Conservation (phyloP, 2,113 vertebrate species). For the Rhodinocichla rosea region DNA sequence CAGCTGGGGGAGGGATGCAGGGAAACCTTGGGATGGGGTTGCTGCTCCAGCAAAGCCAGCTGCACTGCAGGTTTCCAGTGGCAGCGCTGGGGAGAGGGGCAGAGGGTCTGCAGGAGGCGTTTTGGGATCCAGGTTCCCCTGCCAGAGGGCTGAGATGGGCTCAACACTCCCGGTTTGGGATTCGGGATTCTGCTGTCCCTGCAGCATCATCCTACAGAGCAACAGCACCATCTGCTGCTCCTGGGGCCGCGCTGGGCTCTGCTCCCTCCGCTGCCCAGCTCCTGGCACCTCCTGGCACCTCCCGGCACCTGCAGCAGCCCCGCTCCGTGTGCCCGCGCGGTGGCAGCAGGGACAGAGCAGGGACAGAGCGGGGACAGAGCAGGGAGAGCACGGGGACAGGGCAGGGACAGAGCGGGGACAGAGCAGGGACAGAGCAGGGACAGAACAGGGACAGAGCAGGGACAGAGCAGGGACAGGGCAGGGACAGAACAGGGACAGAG, state of each 20-base stretch:
- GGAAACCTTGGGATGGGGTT: not conserved
- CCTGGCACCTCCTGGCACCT: no score
- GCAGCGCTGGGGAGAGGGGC: not conserved
- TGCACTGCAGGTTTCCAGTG: not conserved
- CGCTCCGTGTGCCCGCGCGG: no score
- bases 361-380: no score
- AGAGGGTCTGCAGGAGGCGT: not conserved
- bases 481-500: no score
- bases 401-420: no score
- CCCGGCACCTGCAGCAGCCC: no score
- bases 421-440: no score
- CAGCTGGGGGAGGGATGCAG: not conserved
- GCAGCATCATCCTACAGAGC: not conserved
- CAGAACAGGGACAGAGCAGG: not conserved
- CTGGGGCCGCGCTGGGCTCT: rapidly evolving
- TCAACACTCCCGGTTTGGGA: not conserved
- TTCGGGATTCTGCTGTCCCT: not conserved
- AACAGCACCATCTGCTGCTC: slow-evolving; percentile 43
- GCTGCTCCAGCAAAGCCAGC: not conserved
- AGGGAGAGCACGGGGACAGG: no score
- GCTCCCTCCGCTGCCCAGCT: no score
- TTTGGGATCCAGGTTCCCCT: not conserved
- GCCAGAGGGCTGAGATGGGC: not conserved
- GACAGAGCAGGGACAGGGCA: no score
- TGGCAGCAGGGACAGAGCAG: no score